These are phyloP conservation scores for Standfussiana lucernea DNA, from an alignment of 2,888 invertebrate genomes.

Conservation along the genomic window DNA sequence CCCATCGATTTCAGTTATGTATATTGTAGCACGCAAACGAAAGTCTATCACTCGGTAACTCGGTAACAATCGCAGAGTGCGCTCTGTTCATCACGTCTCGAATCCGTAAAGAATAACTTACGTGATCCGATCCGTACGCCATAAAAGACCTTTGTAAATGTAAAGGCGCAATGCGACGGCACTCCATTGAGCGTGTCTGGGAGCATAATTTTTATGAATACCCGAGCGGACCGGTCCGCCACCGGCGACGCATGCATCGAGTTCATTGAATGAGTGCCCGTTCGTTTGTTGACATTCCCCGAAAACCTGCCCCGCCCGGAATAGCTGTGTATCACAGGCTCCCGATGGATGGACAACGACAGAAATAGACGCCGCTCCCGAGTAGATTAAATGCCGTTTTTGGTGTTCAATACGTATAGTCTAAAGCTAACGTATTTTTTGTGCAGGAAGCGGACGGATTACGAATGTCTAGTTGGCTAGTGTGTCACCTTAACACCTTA, in stretches of 20 bases:
- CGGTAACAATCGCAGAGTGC: constrained; percentile 68
- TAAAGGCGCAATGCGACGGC: constrained; percentile 72
- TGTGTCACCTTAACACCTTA: constrained; percentile 68
- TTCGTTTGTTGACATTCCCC: constrained; percentile 91
- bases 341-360: constrained; percentile 87
- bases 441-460: constrained; percentile 73
- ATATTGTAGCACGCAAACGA: constrained; percentile 75
- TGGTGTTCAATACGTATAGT: constrained; percentile 79
- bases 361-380: constrained; percentile 85
- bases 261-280: constrained; percentile 89
- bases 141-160: constrained; percentile 75
- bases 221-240: constrained; percentile 85
- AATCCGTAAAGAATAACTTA: constrained; percentile 78
- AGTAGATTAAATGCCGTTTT: constrained; percentile 85
- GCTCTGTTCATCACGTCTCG: constrained; percentile 78
- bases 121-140: constrained; percentile 77
- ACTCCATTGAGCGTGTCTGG: constrained; percentile 85
- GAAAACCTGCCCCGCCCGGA: constrained; percentile 90
- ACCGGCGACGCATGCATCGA: constrained; percentile 84
- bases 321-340: constrained; percentile 83
- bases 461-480: constrained; percentile 62
- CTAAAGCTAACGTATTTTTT: constrained; percentile 77
- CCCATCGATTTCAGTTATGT: constrained; percentile 73
- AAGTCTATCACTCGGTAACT: constrained; percentile 71
- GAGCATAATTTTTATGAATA: constrained; percentile 89